These are phyloP conservation scores for Eulacestoma nigropectus DNA, from an alignment of 2,113 vertebrate species.

Conservation along the genomic window DNA sequence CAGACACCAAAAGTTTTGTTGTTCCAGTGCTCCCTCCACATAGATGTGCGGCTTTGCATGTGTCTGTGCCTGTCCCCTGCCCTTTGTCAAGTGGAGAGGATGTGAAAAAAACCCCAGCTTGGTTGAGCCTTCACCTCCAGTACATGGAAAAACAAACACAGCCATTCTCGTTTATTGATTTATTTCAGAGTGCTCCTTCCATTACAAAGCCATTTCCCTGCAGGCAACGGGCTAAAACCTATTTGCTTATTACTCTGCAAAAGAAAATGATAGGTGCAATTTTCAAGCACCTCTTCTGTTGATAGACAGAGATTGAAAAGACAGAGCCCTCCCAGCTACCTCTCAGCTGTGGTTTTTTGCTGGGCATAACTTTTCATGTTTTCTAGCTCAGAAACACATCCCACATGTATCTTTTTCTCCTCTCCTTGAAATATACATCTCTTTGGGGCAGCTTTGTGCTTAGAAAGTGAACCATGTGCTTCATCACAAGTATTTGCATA, in stretches of 20 bases:
- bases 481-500: neutral
- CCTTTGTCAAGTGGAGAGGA: constrained; percentile 20
- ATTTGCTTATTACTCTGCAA: constrained; percentile 51
- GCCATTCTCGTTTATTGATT: constrained; percentile 56
- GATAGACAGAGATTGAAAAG: neutral
- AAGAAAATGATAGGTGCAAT: constrained; percentile 30
- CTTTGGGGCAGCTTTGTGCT: neutral
- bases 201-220: constrained; percentile 63
- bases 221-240: constrained; percentile 47
- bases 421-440: neutral
- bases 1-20: neutral
- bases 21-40: rapidly evolving
- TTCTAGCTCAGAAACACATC: neutral
- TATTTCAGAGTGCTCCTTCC: constrained; percentile 53
- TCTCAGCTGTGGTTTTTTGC: neutral
- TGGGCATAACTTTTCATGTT: neutral
- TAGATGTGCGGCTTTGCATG: neutral
- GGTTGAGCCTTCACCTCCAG: constrained; percentile 53
- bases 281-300: constrained; percentile 33
- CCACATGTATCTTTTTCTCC: neutral
- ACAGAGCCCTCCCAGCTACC: neutral
- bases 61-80: neutral
- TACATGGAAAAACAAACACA: constrained; percentile 53
- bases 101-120: constrained; percentile 15
- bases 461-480: neutral